phyloP scores from a whole-genome alignment of 2,797 vertebrate genomes.

The Peromyscus nudipes region DNA sequence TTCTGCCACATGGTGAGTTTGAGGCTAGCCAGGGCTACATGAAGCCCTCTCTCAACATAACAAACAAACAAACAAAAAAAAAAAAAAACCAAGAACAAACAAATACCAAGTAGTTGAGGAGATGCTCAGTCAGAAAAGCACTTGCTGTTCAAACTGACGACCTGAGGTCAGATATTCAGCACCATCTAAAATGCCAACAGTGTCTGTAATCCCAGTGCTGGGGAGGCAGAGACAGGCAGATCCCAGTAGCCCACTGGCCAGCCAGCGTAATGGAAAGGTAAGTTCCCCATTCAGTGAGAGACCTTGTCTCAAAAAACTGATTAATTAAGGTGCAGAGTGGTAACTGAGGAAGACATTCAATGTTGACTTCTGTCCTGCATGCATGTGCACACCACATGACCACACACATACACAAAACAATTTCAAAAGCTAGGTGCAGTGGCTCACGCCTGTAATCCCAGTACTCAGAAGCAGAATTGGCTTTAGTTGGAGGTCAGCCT shows the following conservation, averaged over 20 bases:
- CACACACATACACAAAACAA: neutral
- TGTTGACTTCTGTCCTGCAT: neutral
- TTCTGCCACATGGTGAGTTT: neutral
- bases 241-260: neutral
- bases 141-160: neutral
- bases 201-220: neutral
- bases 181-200: neutral
- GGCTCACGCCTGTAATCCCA: neutral
- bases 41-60: neutral
- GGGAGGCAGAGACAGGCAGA: neutral
- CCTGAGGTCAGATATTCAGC: neutral
- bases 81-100: no score
- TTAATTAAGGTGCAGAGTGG: neutral
- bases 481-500: neutral
- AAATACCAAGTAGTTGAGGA: neutral
- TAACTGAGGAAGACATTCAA: neutral
- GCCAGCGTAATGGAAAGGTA: neutral
- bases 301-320: neutral
- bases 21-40: neutral
- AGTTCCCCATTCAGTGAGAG: neutral
- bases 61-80: neutral
- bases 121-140: neutral
- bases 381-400: neutral
- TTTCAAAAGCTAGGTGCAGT: neutral
- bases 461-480: neutral